Evolutionary conservation across 2,113 vertebrate genomes (phyloP).

Genomic region (Rattus rattus): DNA sequence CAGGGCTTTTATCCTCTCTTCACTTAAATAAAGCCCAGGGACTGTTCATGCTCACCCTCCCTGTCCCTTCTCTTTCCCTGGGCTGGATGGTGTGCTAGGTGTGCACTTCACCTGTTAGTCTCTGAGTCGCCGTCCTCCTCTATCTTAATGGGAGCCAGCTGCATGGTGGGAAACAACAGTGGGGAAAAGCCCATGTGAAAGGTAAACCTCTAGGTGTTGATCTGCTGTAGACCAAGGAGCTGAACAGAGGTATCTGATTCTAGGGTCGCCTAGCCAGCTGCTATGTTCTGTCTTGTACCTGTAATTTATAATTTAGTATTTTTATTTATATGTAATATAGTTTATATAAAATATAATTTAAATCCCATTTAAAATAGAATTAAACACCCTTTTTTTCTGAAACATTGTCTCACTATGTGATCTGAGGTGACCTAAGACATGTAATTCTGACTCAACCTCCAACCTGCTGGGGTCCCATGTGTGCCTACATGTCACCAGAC

Average conservation of each 20-base stretch:
- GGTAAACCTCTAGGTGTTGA: not conserved
- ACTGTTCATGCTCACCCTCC: not conserved
- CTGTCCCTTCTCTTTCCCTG: not conserved
- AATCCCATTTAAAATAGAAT: not conserved
- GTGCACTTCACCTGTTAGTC: not conserved
- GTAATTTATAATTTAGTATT: not conserved
- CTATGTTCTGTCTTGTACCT: not conserved
- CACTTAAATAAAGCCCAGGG: fast-evolving
- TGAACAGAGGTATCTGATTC: not conserved
- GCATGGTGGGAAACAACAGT: not conserved
- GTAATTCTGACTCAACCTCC: not conserved
- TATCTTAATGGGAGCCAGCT: not conserved
- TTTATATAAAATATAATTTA: not conserved
- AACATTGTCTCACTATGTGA: not conserved
- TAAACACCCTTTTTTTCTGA: not conserved
- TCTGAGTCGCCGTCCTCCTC: not conserved
- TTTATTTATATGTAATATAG: not conserved
- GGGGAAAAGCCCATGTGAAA: not conserved
- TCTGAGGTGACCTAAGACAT: not conserved
- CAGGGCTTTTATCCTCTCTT: not conserved
- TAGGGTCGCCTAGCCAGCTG: too few relatives aligned
- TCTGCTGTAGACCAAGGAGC: not conserved
- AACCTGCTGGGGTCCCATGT: not conserved
- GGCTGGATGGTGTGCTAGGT: not conserved
- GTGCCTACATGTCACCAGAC: not conserved